Percentiles rank a stretch among this genome's conserved stretches.
phyloP scores from a whole-genome alignment of 2,797 vertebrate genomes.

The Protosalanx chinensis region DNA sequence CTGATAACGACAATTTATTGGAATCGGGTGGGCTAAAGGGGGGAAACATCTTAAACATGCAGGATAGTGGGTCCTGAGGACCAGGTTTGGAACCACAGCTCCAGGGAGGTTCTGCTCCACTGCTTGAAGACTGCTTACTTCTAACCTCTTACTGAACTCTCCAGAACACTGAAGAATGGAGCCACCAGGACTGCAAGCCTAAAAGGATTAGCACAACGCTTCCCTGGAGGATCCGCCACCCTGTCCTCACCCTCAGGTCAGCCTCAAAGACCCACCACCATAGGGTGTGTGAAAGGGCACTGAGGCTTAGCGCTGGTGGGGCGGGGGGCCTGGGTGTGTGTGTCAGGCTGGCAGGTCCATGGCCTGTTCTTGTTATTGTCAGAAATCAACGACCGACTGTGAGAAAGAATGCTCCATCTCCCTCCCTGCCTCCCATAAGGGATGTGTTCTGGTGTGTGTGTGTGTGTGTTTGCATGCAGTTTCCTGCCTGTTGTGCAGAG shows the following conservation, averaged over 20 bases:
- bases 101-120: too few relatives aligned
- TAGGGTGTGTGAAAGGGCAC: conserved; percentile 3
- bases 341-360: not conserved
- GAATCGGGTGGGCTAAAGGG: too few relatives aligned
- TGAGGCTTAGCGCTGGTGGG: not conserved
- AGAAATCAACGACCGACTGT: not conserved
- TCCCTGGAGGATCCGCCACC: not conserved
- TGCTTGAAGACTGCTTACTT: too few relatives aligned
- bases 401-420: conserved; percentile 15
- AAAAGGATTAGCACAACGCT: too few relatives aligned
- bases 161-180: too few relatives aligned
- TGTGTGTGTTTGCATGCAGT: not conserved
- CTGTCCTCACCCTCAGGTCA: conserved; percentile 10
- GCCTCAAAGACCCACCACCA: not conserved
- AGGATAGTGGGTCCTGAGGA: too few relatives aligned
- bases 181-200: too few relatives aligned
- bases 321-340: not conserved
- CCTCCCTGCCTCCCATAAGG: not conserved
- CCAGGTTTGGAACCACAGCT: too few relatives aligned
- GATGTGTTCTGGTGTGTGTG: not conserved
- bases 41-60: too few relatives aligned
- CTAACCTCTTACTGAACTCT: too few relatives aligned
- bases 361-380: conserved; percentile 11
- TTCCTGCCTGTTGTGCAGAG: conserved; percentile 5
- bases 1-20: too few relatives aligned